Evolutionary conservation across 2,888 invertebrate species (phyloP).

Genomic region (Eupeodes latifasciatus): DNA sequence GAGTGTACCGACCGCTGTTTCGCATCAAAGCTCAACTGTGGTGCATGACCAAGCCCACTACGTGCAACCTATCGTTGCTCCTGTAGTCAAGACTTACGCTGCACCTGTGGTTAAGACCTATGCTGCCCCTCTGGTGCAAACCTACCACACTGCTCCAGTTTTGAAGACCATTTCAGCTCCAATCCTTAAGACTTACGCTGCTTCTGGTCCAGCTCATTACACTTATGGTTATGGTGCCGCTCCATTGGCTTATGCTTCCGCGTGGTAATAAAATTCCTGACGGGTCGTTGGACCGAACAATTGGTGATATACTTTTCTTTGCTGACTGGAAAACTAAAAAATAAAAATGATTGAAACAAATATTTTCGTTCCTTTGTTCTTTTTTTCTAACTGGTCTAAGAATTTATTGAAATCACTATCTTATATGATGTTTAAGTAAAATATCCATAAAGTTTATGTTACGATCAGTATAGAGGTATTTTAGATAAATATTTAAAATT

Average conservation of each 20-base stretch:
- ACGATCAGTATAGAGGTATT: too few species aligned
- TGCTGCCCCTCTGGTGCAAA: conserved; percentile 62
- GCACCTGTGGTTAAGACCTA: conserved; percentile 40
- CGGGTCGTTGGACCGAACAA: conserved; percentile 44
- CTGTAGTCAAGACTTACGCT: conserved; percentile 78
- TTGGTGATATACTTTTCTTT: not conserved
- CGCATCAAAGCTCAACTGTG: conserved; percentile 85
- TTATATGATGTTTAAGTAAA: too few species aligned
- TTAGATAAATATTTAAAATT: too few species aligned
- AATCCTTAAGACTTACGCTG: conserved; percentile 58
- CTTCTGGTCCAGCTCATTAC: conserved; percentile 49
- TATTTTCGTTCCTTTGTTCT: too few species aligned
- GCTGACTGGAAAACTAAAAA: conserved; percentile 37
- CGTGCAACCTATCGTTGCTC: conserved; percentile 80
- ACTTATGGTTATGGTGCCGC: conserved; percentile 39
- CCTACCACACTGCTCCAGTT: conserved; percentile 22
- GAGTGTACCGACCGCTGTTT: conserved; percentile 85
- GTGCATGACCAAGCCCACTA: conserved; percentile 83
- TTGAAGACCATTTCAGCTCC: too few species aligned
- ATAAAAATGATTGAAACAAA: too few species aligned
- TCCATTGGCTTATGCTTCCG: conserved; percentile 56
- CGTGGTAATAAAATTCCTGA: conserved; percentile 44
- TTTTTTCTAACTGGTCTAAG: too few species aligned
- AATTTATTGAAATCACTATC: too few species aligned
- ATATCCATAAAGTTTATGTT: too few species aligned